phyloP scores from a whole-genome alignment of 2,797 vertebrate genomes.

The Molossus molossus region DNA sequence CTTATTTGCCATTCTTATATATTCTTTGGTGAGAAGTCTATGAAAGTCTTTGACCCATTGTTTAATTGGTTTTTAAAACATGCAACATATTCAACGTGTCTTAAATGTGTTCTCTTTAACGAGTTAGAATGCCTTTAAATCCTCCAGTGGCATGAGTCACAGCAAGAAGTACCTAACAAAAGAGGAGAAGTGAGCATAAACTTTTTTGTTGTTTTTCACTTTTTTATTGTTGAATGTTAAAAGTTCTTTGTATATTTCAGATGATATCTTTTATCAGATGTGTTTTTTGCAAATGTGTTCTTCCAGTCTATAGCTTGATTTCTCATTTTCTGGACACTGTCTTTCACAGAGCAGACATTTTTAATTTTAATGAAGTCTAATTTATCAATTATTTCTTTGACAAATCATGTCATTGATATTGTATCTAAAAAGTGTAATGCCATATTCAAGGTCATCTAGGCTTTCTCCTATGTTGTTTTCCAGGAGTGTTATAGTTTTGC shows the following conservation, averaged over 20 bases:
- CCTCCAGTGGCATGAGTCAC: not conserved
- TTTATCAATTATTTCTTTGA: conserved; percentile 16
- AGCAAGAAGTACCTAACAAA: not conserved
- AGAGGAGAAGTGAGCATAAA: not conserved
- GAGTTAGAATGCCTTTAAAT: not conserved
- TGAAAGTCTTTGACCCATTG: not conserved
- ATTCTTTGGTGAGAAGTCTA: not conserved
- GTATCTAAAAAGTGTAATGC: not conserved
- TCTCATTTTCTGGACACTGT: not conserved
- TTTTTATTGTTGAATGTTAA: not conserved
- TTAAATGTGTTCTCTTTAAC: conserved; percentile 22
- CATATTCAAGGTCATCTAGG: not conserved
- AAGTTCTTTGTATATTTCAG: not conserved
- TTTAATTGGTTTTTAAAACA: conserved; percentile 57
- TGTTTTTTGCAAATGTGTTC: not conserved
- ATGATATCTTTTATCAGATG: not conserved
- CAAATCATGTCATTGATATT: not conserved
- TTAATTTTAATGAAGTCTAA: not conserved
- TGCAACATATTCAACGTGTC: not conserved
- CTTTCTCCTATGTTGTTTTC: not conserved
- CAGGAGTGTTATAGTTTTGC: not conserved
- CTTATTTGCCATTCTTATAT: not conserved
- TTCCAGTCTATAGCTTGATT: not conserved
- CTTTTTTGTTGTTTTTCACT: not conserved
- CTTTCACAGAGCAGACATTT: not conserved